phyloP scores from a whole-genome alignment of 2,113 vertebrate species.

The Dromas ardeola region DNA sequence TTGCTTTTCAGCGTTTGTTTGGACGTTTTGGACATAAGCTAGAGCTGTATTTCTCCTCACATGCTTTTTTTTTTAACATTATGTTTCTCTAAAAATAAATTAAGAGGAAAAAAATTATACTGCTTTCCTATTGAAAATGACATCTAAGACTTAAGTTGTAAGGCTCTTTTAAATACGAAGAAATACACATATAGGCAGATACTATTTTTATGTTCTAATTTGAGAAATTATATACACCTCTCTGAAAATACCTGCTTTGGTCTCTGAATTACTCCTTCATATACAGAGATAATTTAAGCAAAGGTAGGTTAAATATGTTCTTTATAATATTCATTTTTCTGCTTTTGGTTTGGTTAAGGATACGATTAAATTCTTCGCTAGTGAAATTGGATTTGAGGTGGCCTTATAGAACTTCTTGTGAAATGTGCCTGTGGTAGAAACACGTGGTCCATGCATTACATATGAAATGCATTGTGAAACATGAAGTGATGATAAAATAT shows the following conservation, averaged over 20 bases:
- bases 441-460: background rate
- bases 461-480: background rate
- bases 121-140: background rate
- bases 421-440: background rate
- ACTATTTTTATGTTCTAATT: background rate
- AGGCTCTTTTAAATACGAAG: background rate
- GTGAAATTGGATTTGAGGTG: background rate
- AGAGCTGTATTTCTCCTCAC: background rate
- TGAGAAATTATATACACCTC: background rate
- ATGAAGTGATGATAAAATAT: conserved; percentile 7
- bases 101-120: background rate
- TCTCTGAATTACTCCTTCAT: background rate
- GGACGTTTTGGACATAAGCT: background rate
- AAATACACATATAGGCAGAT: background rate
- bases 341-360: background rate
- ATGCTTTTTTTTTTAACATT: background rate
- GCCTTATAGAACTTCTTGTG: background rate
- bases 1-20: conserved; percentile 17
- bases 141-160: background rate
- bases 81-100: background rate
- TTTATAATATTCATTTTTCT: background rate
- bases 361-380: background rate
- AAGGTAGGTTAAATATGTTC: background rate
- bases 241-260: background rate
- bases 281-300: background rate